Percentiles rank a stretch among this genome's conserved stretches.
These are phyloP conservation scores for Neolamprologus devosi DNA, from an alignment of 2,113 vertebrate genomes.

Conservation along the genomic window DNA sequence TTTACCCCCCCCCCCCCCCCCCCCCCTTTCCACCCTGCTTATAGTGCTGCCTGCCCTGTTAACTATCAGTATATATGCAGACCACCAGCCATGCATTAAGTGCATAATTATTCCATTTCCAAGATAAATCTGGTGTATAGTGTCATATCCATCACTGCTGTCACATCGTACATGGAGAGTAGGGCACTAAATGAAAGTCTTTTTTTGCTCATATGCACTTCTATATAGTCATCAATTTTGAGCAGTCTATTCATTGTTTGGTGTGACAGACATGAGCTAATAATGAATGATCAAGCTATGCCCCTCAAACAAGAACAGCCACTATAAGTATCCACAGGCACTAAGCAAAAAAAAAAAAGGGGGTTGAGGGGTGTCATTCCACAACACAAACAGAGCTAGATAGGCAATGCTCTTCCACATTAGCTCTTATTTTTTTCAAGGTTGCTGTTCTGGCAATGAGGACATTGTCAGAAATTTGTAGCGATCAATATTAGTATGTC, in stretches of 20 bases:
- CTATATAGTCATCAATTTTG: slow-evolving; percentile 83
- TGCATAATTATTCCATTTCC: slow-evolving; percentile 89
- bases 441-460: slow-evolving; percentile 45
- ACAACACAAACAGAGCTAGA: slow-evolving; percentile 5
- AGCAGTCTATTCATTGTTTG: slow-evolving; percentile 81
- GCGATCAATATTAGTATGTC: slow-evolving; percentile 64
- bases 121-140: slow-evolving; percentile 85
- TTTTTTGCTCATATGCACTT: slow-evolving; percentile 83
- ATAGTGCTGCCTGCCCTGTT: slow-evolving; percentile 48
- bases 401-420: slow-evolving; percentile 22
- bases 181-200: slow-evolving; percentile 82
- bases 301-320: slow-evolving; percentile 54
- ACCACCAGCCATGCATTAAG: slow-evolving; percentile 80
- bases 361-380: slow-evolving; percentile 1
- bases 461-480: slow-evolving; percentile 57
- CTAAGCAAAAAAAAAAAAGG: not conserved
- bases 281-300: slow-evolving; percentile 81
- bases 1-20: slow-evolving; percentile 38
- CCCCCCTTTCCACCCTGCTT: slow-evolving; percentile 22
- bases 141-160: slow-evolving; percentile 86
- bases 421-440: slow-evolving; percentile 35
- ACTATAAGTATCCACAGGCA: slow-evolving; percentile 16
- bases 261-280: slow-evolving; percentile 78
- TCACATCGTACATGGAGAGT: slow-evolving; percentile 78
- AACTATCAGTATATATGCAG: slow-evolving; percentile 78